phyloP scores from a whole-genome alignment of 2,888 invertebrate species.

The Polydrusus pterygomalis region DNA sequence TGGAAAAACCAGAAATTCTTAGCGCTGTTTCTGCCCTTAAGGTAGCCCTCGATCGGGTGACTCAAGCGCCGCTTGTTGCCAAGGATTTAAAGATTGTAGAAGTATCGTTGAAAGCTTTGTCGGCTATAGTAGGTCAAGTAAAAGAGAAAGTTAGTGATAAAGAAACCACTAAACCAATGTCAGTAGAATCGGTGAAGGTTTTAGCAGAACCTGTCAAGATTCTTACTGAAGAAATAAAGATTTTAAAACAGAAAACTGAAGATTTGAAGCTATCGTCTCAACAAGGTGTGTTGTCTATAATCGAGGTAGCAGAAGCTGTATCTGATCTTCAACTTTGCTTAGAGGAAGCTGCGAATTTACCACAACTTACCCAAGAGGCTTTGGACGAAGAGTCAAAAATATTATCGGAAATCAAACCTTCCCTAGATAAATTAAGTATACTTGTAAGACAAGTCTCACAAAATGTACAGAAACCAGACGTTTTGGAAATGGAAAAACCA shows the following conservation, averaged over 20 bases:
- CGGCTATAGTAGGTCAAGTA: constrained; percentile 43
- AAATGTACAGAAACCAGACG: constrained; percentile 36
- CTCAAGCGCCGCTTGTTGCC: not conserved
- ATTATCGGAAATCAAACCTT: constrained; percentile 11
- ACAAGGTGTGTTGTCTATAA: constrained; percentile 59
- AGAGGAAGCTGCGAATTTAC: constrained; percentile 17
- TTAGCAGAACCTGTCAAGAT: not conserved
- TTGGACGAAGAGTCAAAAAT: constrained; percentile 9
- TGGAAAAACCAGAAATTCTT: not conserved
- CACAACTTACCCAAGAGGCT: constrained; percentile 1
- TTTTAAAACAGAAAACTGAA: constrained; percentile 44
- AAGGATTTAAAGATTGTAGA: not conserved
- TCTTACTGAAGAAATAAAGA: constrained; percentile 45
- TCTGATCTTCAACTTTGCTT: constrained; percentile 32
- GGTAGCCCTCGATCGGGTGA: not conserved
- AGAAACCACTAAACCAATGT: not conserved
- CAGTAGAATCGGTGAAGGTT: not conserved
- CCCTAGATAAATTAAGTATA: constrained; percentile 31
- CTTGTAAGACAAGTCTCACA: constrained; percentile 37
- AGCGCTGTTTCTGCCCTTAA: not conserved
- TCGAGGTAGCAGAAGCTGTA: constrained; percentile 52
- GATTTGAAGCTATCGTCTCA: constrained; percentile 52
- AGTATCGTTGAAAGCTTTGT: constrained; percentile 43
- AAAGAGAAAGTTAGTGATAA: constrained; percentile 19
- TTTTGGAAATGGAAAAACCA: constrained; percentile 47